A percentile compares a stretch with the other conserved stretches of the same genome.
These are phyloP conservation scores for Genyomyrus donnyi DNA, from an alignment of 2,113 vertebrate species.

Conservation along the genomic window DNA sequence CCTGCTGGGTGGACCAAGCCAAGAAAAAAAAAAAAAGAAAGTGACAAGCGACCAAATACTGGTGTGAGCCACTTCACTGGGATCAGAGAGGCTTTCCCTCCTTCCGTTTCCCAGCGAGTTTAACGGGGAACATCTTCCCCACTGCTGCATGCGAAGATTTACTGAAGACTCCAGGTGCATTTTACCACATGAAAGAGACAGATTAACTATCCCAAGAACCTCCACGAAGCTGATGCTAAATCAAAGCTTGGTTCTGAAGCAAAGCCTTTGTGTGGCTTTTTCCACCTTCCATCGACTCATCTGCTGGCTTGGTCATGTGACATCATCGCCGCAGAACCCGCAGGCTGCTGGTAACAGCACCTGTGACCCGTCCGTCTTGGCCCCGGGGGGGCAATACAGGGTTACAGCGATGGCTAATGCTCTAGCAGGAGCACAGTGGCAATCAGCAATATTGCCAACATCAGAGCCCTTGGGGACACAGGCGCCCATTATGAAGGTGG, in stretches of 20 bases:
- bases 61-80: not conserved
- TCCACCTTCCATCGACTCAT: not conserved
- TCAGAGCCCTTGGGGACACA: not conserved
- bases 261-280: not conserved
- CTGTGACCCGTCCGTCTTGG: not conserved
- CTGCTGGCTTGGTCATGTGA: not conserved
- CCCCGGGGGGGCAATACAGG: not conserved
- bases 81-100: not conserved
- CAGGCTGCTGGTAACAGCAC: not conserved
- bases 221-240: not conserved
- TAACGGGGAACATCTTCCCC: not conserved
- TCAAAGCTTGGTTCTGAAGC: not conserved
- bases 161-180: not conserved
- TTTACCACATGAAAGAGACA: not conserved
- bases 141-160: not conserved
- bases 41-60: not conserved
- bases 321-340: not conserved
- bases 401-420: not conserved
- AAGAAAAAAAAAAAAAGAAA: not conserved
- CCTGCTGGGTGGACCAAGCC: not conserved
- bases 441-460: constrained; percentile 1
- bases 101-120: not conserved
- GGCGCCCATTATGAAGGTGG: not conserved
- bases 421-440: not conserved
- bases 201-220: not conserved